Percentiles rank a stretch among this genome's conserved stretches.
phyloP scores from a whole-genome alignment of 2,113 vertebrate genomes.

The Tiliqua scincoides region DNA sequence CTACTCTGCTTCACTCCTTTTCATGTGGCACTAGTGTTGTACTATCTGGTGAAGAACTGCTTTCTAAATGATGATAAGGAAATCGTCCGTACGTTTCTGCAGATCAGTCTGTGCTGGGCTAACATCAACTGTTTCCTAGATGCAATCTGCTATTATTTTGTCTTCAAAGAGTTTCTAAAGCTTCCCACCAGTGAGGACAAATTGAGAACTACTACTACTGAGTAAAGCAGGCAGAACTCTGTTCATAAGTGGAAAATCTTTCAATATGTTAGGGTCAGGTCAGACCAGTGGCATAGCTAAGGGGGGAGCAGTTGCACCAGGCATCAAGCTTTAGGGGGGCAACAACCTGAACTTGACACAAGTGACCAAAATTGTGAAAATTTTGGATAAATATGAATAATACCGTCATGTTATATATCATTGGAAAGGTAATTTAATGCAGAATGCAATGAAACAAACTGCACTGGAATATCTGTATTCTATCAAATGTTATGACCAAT shows the following conservation, averaged over 20 bases:
- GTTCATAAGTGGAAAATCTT: neutral
- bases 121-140: constrained; percentile 79
- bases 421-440: too few relatives aligned
- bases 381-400: too few relatives aligned
- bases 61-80: neutral
- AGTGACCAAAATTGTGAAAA: too few relatives aligned
- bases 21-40: constrained; percentile 64
- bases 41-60: constrained; percentile 67
- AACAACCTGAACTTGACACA: too few relatives aligned
- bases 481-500: too few relatives aligned
- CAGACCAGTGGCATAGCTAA: neutral
- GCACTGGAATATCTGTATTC: too few relatives aligned
- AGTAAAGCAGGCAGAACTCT: constrained; percentile 7
- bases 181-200: neutral
- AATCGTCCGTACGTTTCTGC: constrained; percentile 56
- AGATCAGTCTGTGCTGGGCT: constrained; percentile 72
- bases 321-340: too few relatives aligned
- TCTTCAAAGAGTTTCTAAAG: constrained; percentile 75
- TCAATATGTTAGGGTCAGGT: neutral
- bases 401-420: too few relatives aligned
- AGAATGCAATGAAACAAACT: too few relatives aligned
- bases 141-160: constrained; percentile 75
- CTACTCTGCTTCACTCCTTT: constrained; percentile 79
- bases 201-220: rapidly evolving
- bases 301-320: too few relatives aligned